phyloP scores from a whole-genome alignment of 53 echinoderm and acorn worm genomes.

The Mesocentrotus franciscanus region DNA sequence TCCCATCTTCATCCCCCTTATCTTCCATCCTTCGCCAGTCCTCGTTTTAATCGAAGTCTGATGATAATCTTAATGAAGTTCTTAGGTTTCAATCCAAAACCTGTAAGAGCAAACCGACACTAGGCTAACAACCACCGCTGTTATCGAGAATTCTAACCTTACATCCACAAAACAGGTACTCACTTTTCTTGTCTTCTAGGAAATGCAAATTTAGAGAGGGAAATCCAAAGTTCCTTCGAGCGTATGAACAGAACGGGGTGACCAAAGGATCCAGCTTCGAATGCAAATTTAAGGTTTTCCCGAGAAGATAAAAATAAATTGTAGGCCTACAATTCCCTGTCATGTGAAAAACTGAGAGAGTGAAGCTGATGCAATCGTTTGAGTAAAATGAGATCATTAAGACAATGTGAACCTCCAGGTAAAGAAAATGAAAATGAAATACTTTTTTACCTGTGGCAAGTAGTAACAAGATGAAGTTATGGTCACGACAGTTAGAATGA shows the following conservation, averaged over 20 bases:
- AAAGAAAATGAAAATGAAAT: not conserved
- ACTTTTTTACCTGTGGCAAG: not conserved
- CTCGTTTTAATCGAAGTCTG: not conserved
- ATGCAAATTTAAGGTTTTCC: not conserved
- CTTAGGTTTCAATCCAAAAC: not conserved
- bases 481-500: not conserved
- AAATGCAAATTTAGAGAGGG: not conserved
- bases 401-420: not conserved
- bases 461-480: not conserved
- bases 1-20: not conserved
- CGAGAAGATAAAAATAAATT: not conserved
- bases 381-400: slow-evolving; percentile 3
- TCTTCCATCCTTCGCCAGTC: not conserved
- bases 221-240: not conserved
- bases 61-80: not conserved
- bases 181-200: not conserved
- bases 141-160: not conserved
- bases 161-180: not conserved
- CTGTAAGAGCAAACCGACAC: not conserved
- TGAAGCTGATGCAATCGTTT: not conserved
- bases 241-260: not conserved
- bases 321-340: no score
- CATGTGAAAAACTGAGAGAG: not conserved
- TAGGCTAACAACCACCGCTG: not conserved
- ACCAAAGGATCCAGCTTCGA: not conserved